These are phyloP conservation scores for Hypomecis punctinalis DNA, from an alignment of 2,888 invertebrate species.

Conservation along the genomic window DNA sequence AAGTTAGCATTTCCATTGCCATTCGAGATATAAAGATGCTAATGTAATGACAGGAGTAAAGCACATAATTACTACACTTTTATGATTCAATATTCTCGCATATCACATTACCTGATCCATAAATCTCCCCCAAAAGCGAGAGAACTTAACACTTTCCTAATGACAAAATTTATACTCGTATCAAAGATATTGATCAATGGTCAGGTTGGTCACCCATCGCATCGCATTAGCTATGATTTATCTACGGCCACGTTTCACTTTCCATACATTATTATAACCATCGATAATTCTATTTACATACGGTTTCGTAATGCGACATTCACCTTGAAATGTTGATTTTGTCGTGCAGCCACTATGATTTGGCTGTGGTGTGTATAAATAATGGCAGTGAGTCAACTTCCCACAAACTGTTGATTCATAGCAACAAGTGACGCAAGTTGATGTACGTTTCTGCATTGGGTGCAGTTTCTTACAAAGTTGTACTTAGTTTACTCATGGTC, in stretches of 20 bases:
- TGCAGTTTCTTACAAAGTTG: too few relatives aligned
- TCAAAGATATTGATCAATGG: conserved; percentile 6
- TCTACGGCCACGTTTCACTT: conserved; percentile 39
- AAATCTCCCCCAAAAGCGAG: conserved; percentile 16
- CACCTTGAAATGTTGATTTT: conserved; percentile 43
- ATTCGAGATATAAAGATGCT: too few relatives aligned
- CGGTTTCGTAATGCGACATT: conserved; percentile 40
- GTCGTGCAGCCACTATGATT: conserved; percentile 18
- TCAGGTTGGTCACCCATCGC: conserved; percentile 11
- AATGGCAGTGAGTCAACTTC: conserved; percentile 18
- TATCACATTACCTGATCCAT: conserved; percentile 2
- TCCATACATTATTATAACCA: conserved; percentile 38
- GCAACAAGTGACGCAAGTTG: too few relatives aligned
- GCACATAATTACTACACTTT: background rate
- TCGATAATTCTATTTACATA: conserved; percentile 38
- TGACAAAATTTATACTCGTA: conserved; percentile 22
- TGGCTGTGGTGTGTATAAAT: conserved; percentile 8
- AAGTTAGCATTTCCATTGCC: too few relatives aligned
- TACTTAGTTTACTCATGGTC: too few relatives aligned
- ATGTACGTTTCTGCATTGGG: too few relatives aligned
- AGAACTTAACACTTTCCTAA: conserved; percentile 21
- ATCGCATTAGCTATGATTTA: conserved; percentile 28
- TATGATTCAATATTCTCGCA: background rate
- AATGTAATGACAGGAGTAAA: too few relatives aligned
- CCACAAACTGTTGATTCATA: background rate